These are phyloP conservation scores for Corydoras maculifer DNA, from an alignment of 2,113 vertebrate species.

Conservation along the genomic window DNA sequence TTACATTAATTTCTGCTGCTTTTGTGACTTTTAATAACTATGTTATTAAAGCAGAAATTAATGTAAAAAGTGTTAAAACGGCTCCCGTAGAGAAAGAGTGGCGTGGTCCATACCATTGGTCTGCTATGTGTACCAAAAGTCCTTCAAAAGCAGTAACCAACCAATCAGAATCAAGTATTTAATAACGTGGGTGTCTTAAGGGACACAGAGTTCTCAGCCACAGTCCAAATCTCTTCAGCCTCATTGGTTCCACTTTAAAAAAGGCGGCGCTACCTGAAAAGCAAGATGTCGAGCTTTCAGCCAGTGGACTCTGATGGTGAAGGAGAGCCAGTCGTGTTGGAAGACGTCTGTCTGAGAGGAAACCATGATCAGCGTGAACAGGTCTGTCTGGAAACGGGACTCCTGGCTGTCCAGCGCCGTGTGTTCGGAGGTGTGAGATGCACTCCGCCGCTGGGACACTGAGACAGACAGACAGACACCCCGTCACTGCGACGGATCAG, in stretches of 20 bases:
- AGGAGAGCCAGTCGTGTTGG: conserved; percentile 79
- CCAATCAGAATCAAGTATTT: too few species aligned
- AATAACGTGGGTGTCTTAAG: too few species aligned
- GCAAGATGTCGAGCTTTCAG: conserved; percentile 87
- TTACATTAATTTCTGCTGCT: too few species aligned
- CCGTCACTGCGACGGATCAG: neutral
- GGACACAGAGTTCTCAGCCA: too few species aligned
- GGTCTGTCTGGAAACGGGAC: conserved; percentile 79
- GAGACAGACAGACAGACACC: conserved; percentile 24
- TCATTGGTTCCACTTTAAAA: neutral
- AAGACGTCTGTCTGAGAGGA: conserved; percentile 86
- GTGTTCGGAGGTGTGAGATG: conserved; percentile 58
- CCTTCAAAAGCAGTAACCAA: too few species aligned
- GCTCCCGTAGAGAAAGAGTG: too few species aligned
- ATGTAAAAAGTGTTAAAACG: too few species aligned
- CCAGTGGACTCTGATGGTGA: conserved; percentile 88
- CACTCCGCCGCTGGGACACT: conserved; percentile 80
- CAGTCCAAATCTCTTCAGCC: neutral
- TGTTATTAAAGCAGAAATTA: too few species aligned
- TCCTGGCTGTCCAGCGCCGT: conserved; percentile 78
- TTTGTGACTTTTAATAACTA: too few species aligned
- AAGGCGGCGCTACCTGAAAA: conserved; percentile 71
- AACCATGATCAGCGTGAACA: conserved; percentile 80
- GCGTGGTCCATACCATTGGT: too few species aligned
- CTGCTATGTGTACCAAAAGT: too few species aligned